Evolutionary conservation across 2,797 vertebrate species (phyloP).

Genomic region (Halcyon smyrnensis): DNA sequence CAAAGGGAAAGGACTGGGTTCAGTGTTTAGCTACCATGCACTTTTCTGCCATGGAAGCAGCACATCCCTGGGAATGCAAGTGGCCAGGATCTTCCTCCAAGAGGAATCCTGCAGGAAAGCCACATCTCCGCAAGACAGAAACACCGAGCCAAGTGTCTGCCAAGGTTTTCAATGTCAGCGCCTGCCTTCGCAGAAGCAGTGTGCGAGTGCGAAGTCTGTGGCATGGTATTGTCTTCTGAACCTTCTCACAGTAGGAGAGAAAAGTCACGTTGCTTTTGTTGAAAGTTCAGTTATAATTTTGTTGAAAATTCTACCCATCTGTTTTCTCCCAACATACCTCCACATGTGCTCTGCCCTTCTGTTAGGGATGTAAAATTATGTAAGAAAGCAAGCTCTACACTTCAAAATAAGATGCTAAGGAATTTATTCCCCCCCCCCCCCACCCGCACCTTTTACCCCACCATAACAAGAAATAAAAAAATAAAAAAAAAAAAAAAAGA

Average conservation of each 20-base stretch:
- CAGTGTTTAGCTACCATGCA: accelerated
- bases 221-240: neutral
- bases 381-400: neutral
- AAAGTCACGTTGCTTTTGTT: neutral
- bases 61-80: accelerated
- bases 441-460: too few species aligned
- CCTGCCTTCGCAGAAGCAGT: neutral
- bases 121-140: accelerated
- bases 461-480: too few species aligned
- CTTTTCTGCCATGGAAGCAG: neutral
- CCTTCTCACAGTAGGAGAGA: neutral
- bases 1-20: neutral
- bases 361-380: neutral
- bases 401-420: neutral
- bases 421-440: too few species aligned
- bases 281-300: neutral
- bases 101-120: neutral
- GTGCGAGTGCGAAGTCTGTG: neutral
- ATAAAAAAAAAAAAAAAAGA: neutral
- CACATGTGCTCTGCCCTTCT: neutral
- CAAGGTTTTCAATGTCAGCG: neutral
- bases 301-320: neutral
- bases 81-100: neutral
- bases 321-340: neutral
- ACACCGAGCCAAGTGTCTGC: neutral